Evolutionary conservation across 2,888 invertebrate genomes (phyloP).

Genomic region (Drosophila neutralis): DNA sequence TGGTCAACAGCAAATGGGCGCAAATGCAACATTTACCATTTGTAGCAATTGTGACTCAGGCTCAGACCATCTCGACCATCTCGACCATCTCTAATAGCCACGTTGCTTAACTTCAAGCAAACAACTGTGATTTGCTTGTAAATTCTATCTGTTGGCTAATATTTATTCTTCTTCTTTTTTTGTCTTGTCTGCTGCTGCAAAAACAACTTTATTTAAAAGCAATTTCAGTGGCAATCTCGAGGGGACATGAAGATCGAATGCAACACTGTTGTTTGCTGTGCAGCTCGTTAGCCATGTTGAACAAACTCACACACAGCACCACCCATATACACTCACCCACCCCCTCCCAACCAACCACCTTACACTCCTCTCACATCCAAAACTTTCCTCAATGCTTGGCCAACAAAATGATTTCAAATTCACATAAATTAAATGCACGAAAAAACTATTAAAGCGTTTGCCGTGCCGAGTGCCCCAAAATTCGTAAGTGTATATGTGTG

Average conservation of each 20-base stretch:
- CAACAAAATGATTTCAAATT: constrained; percentile 65
- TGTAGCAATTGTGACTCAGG: constrained; percentile 6
- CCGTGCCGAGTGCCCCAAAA: constrained; percentile 37
- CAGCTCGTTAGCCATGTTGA: constrained; percentile 51
- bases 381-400: constrained; percentile 21
- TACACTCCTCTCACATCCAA: background rate
- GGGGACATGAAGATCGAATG: constrained; percentile 27
- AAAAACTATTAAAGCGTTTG: constrained; percentile 74
- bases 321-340: background rate
- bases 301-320: background rate
- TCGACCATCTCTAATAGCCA: constrained; percentile 10
- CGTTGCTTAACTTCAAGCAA: background rate
- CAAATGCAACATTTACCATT: constrained; percentile 24
- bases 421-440: constrained; percentile 76
- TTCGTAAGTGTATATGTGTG: constrained; percentile 2
- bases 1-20: constrained; percentile 21
- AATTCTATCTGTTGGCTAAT: constrained; percentile 28
- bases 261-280: constrained; percentile 12
- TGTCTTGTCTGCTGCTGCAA: constrained; percentile 17
- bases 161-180: constrained; percentile 26
- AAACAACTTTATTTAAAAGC: constrained; percentile 68
- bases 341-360: background rate
- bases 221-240: constrained; percentile 61
- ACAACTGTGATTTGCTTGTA: constrained; percentile 1
- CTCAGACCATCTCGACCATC: background rate